Conservation (phyloP, 1,140 invertebrate species). For the Epicauta chinensis region DNA sequence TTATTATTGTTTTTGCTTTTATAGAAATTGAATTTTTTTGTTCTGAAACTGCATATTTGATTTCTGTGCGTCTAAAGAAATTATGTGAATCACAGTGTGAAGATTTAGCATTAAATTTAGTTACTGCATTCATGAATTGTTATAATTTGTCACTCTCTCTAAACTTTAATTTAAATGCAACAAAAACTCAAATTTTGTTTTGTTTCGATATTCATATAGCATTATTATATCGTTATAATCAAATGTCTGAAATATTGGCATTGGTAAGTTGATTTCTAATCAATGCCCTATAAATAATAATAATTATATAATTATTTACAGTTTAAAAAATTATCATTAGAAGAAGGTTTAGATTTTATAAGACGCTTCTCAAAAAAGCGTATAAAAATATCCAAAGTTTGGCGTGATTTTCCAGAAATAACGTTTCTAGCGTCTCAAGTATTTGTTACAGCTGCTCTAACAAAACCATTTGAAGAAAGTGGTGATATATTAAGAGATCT, state of each 20-base stretch:
- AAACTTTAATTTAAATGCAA: slow-evolving; percentile 37
- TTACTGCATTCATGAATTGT: slow-evolving; percentile 38
- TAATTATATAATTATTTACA: slow-evolving; percentile 3
- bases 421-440: slow-evolving; percentile 34
- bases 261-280: slow-evolving; percentile 32
- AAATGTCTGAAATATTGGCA: slow-evolving; percentile 31
- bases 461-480: slow-evolving; percentile 33
- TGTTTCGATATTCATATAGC: slow-evolving; percentile 41
- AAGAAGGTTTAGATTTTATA: slow-evolving; percentile 35
- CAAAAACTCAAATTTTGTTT: slow-evolving; percentile 38
- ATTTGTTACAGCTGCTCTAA: slow-evolving; percentile 35
- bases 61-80: slow-evolving; percentile 40
- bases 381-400: slow-evolving; percentile 39
- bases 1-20: slow-evolving; percentile 16
- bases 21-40: slow-evolving; percentile 40
- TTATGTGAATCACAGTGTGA: slow-evolving; percentile 41
- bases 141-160: slow-evolving; percentile 30
- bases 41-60: slow-evolving; percentile 39
- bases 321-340: slow-evolving; percentile 35
- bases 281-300: too few species aligned
- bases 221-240: slow-evolving; percentile 34
- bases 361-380: slow-evolving; percentile 38
- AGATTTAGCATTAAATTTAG: slow-evolving; percentile 40
- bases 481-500: slow-evolving; percentile 26
- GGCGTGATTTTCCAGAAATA: slow-evolving; percentile 34